A percentile compares a stretch with the other conserved stretches of the same genome.
phyloP scores from a whole-genome alignment of 64 coral and sea anemone genomes.

The Montipora cactus region DNA sequence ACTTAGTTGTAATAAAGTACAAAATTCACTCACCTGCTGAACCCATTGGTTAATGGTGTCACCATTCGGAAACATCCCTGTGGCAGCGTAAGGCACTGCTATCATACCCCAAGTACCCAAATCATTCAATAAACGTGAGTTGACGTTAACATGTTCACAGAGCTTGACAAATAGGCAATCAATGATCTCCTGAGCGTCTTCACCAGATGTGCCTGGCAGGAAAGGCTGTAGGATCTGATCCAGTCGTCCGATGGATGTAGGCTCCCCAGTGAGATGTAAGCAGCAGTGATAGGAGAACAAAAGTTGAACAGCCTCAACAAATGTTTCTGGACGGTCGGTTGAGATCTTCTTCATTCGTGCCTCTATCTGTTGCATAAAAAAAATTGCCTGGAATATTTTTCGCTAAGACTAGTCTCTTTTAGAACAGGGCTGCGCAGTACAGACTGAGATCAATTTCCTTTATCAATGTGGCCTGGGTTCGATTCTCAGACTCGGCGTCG shows the following conservation, averaged over 20 bases:
- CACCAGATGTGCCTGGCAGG: slow-evolving; percentile 2
- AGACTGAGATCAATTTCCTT: no score
- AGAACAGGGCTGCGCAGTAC: no score
- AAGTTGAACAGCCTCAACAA: slow-evolving; percentile 84
- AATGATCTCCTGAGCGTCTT: slow-evolving; percentile 87
- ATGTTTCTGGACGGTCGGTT: slow-evolving; percentile 65
- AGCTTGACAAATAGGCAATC: slow-evolving; percentile 91
- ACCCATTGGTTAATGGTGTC: slow-evolving; percentile 93
- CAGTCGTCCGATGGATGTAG: slow-evolving; percentile 72
- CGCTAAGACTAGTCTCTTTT: no score
- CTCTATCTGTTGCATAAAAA: background rate
- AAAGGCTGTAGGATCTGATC: slow-evolving; percentile 80
- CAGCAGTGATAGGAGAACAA: slow-evolving; percentile 81
- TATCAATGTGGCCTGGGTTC: no score
- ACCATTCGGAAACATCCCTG: slow-evolving; percentile 83
- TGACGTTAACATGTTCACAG: slow-evolving; percentile 80
- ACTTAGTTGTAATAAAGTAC: no score
- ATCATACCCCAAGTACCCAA: slow-evolving; percentile 67
- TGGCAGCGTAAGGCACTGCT: slow-evolving; percentile 68
- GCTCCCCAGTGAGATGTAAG: slow-evolving; percentile 83
- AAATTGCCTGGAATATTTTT: no score
- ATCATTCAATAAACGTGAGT: slow-evolving; percentile 55
- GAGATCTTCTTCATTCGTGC: slow-evolving; percentile 70
- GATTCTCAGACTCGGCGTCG: no score
- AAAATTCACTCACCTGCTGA: slow-evolving; percentile 59